Percentiles rank a stretch among this genome's conserved stretches.
Conservation (phyloP, 2,888 invertebrate species). For the Spicauda simplicius region DNA sequence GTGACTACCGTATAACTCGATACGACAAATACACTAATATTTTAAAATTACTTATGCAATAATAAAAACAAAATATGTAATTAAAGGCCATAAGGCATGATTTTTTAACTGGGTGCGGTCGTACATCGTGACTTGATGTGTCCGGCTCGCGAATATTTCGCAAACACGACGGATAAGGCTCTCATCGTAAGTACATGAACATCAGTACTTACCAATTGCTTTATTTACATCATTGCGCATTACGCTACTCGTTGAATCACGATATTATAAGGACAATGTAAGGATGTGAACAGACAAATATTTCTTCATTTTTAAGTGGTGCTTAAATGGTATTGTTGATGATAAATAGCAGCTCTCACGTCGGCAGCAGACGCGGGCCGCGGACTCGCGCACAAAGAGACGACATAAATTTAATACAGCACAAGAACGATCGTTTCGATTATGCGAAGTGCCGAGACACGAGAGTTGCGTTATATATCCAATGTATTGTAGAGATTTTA, state of each 20-base stretch:
- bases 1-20: too few relatives aligned
- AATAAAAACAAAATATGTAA: too few relatives aligned
- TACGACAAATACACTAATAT: too few relatives aligned
- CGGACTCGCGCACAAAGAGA: constrained; percentile 5
- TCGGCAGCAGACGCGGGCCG: constrained; percentile 15
- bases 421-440: constrained; percentile 26
- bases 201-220: too few relatives aligned
- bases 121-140: constrained; percentile 2
- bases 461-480: constrained; percentile 6
- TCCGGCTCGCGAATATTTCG: constrained; percentile 5
- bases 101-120: not conserved
- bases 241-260: not conserved
- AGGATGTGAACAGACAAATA: not conserved
- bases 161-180: not conserved
- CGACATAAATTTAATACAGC: constrained; percentile 27
- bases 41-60: too few relatives aligned
- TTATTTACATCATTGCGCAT: not conserved
- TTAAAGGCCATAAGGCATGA: too few relatives aligned
- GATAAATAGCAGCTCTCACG: constrained; percentile 14
- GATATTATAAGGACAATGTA: not conserved
- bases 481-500: not conserved
- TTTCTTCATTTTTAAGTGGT: constrained; percentile 3
- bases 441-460: constrained; percentile 17
- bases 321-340: constrained; percentile 5
- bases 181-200: not conserved